Evolutionary conservation across 2,797 vertebrate species (phyloP).

Genomic region (Kryptopterus vitreolus): DNA sequence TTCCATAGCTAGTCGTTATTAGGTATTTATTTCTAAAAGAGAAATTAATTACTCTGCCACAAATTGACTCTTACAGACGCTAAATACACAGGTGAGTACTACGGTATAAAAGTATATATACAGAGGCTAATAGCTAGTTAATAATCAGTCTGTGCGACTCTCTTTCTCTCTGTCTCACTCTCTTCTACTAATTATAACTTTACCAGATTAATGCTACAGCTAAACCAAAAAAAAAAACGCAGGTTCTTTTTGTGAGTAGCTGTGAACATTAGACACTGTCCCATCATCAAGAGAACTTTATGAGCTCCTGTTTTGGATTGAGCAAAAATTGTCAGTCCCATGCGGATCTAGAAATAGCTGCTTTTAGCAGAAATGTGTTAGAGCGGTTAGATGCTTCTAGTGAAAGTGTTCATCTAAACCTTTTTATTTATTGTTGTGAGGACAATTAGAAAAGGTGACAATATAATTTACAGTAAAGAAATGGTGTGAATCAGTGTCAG

Average conservation of each 20-base stretch:
- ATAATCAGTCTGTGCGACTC: background rate
- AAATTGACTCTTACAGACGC: background rate
- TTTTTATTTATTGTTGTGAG: background rate
- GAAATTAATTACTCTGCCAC: background rate
- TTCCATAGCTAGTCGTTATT: background rate
- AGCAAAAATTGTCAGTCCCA: background rate
- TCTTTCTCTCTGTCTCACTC: background rate
- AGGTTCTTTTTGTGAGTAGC: background rate
- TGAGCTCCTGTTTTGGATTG: background rate
- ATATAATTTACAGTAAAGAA: background rate
- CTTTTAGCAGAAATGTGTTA: conserved; percentile 13
- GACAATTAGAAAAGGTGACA: background rate
- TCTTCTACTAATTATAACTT: background rate
- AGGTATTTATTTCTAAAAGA: background rate
- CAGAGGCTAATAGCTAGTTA: background rate
- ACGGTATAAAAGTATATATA: background rate
- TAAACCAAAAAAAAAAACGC: background rate
- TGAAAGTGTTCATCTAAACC: background rate
- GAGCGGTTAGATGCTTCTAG: background rate
- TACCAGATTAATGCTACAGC: background rate
- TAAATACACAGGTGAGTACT: background rate
- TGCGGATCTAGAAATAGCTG: background rate
- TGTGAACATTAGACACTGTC: conserved; percentile 2
- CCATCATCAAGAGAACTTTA: background rate
- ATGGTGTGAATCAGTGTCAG: background rate